phyloP scores from a whole-genome alignment of 1,140 invertebrate genomes.

The Mamestra configurata region DNA sequence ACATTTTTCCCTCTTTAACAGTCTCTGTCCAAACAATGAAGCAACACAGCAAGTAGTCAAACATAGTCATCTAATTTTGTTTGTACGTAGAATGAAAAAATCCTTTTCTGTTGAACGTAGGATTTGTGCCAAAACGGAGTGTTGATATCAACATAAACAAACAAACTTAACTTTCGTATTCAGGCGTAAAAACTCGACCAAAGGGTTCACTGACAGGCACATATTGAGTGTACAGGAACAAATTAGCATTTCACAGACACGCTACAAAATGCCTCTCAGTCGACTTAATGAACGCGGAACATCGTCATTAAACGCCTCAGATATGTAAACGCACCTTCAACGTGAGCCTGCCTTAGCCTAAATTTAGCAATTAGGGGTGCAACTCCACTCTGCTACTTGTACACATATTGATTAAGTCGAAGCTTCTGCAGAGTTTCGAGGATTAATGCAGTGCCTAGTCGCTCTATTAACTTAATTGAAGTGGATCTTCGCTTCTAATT shows the following conservation, averaged over 20 bases:
- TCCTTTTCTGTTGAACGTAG: constrained; percentile 18
- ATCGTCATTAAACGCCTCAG: constrained; percentile 81
- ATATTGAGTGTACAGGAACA: constrained; percentile 81
- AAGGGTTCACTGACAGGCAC: constrained; percentile 67
- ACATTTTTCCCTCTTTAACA: constrained; percentile 35
- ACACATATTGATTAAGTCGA: constrained; percentile 40
- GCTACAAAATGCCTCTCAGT: constrained; percentile 78
- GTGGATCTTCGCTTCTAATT: constrained; percentile 4
- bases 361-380: constrained; percentile 74
- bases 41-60: constrained; percentile 29
- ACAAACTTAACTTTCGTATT: constrained; percentile 66
- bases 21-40: constrained; percentile 17
- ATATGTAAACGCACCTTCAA: constrained; percentile 63
- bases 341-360: constrained; percentile 60
- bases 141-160: constrained; percentile 69
- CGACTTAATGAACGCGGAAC: constrained; percentile 83
- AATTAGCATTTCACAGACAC: constrained; percentile 85
- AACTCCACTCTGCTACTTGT: constrained; percentile 53
- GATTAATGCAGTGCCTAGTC: constrained; percentile 40
- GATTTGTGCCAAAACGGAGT: constrained; percentile 25
- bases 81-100: constrained; percentile 39
- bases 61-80: constrained; percentile 41
- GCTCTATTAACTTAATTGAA: constrained; percentile 28
- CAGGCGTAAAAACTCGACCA: constrained; percentile 69
- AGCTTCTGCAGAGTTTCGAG: constrained; percentile 37